A percentile compares a stretch with the other conserved stretches of the same genome.
These are phyloP conservation scores for Stenopsyche tienmushanensis DNA, from an alignment of 1,140 invertebrate species.

Conservation along the genomic window DNA sequence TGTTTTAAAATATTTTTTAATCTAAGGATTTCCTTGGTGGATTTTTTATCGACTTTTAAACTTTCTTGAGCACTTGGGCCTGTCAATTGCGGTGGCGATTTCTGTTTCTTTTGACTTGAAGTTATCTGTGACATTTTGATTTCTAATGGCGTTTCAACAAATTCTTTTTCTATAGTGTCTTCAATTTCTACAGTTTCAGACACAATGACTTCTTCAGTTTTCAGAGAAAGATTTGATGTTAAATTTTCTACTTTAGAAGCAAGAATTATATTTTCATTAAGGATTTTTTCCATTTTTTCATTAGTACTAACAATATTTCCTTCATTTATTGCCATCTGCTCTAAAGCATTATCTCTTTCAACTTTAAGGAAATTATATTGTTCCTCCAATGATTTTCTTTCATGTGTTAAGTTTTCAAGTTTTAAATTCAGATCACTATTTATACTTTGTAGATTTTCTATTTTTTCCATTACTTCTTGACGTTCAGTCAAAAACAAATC, in stretches of 20 bases:
- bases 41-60: conserved; percentile 52
- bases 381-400: conserved; percentile 42
- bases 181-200: conserved; percentile 29
- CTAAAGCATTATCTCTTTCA: conserved; percentile 36
- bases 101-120: conserved; percentile 44
- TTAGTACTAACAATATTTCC: conserved; percentile 28
- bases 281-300: conserved; percentile 20
- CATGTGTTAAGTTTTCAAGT: conserved; percentile 42
- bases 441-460: conserved; percentile 63
- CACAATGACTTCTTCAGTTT: conserved; percentile 26
- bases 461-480: conserved; percentile 67
- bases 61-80: conserved; percentile 22
- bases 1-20: conserved; percentile 56
- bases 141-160: conserved; percentile 51
- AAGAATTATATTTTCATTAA: no score
- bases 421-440: conserved; percentile 49
- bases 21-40: conserved; percentile 56
- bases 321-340: conserved; percentile 29
- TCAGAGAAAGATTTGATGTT: background rate
- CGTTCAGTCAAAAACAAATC: conserved; percentile 65
- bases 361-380: conserved; percentile 37
- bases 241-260: no score
- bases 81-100: conserved; percentile 42
- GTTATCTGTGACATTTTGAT: conserved; percentile 42
- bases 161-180: conserved; percentile 46